These are phyloP conservation scores for Anguilla pacifica DNA, from an alignment of 2,797 vertebrate genomes.

Conservation along the genomic window DNA sequence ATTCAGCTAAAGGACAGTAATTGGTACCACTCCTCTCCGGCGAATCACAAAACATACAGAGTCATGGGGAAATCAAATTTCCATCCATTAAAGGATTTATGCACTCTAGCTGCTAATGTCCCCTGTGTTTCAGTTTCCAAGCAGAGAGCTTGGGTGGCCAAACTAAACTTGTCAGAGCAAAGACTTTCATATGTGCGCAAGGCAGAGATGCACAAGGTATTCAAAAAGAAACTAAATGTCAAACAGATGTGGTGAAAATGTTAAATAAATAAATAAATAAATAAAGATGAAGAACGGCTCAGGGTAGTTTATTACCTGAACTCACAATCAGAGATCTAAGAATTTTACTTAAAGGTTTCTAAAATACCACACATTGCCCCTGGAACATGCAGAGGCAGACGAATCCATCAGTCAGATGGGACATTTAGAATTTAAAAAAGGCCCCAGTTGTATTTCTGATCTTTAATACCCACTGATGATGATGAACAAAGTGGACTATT, in stretches of 20 bases:
- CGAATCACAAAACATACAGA: conserved; percentile 12
- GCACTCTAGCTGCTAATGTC: conserved; percentile 45
- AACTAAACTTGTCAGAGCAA: conserved; percentile 34
- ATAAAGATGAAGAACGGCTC: conserved; percentile 10
- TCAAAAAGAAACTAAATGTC: conserved; percentile 45
- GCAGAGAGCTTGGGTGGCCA: conserved; percentile 58
- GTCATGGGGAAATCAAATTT: conserved; percentile 52
- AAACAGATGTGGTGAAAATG: conserved; percentile 55
- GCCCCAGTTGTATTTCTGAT: conserved; percentile 34
- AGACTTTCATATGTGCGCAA: conserved; percentile 17
- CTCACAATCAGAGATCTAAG: conserved; percentile 16
- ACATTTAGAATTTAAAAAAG: conserved; percentile 29
- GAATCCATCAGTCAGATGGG: neutral
- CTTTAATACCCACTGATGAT: conserved; percentile 44
- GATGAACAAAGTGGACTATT: conserved; percentile 37
- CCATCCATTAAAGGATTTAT: conserved; percentile 66
- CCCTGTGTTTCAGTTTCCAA: conserved; percentile 34
- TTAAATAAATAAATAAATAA: neutral
- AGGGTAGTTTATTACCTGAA: conserved; percentile 1
- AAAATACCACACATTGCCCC: neutral
- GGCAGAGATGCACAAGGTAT: conserved; percentile 45
- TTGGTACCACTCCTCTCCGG: conserved; percentile 4
- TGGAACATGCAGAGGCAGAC: neutral
- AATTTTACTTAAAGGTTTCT: neutral
- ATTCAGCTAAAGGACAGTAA: neutral